A percentile compares a stretch with the other conserved stretches of the same genome.
phyloP scores from a whole-genome alignment of 2,888 invertebrate genomes.

The Chaetoderma sp. region DNA sequence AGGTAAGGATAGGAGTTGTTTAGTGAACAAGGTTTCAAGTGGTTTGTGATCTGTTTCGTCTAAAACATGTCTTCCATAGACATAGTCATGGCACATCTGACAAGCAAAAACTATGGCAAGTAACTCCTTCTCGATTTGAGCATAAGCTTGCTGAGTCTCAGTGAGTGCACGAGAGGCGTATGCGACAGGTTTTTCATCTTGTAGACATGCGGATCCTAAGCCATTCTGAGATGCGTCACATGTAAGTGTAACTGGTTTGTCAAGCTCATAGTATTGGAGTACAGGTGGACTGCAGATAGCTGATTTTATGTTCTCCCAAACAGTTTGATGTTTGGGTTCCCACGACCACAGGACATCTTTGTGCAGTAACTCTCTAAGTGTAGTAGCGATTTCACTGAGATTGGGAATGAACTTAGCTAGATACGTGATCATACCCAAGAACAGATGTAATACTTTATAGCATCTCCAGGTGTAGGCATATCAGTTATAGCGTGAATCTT shows the following conservation, averaged over 20 bases:
- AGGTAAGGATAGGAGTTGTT: slow-evolving; percentile 22
- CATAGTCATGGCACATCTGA: slow-evolving; percentile 24
- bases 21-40: slow-evolving; percentile 22
- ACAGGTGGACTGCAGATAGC: not conserved
- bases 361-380: slow-evolving; percentile 22
- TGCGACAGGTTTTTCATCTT: slow-evolving; percentile 26
- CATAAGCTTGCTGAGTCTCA: slow-evolving; percentile 22
- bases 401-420: slow-evolving; percentile 22
- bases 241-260: too few species aligned
- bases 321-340: slow-evolving; percentile 19
- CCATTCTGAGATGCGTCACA: too few species aligned
- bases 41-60: slow-evolving; percentile 29
- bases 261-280: too few species aligned
- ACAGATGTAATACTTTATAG: slow-evolving; percentile 26
- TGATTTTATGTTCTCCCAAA: slow-evolving; percentile 9
- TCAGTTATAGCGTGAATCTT: slow-evolving; percentile 24
- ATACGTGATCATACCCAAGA: slow-evolving; percentile 30
- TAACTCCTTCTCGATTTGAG: slow-evolving; percentile 31
- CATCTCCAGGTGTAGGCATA: slow-evolving; percentile 16
- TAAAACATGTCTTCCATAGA: slow-evolving; percentile 23
- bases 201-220: slow-evolving; percentile 29
- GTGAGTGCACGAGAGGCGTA: slow-evolving; percentile 24
- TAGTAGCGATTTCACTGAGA: slow-evolving; percentile 11
- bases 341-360: slow-evolving; percentile 24
- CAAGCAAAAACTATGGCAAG: slow-evolving; percentile 33